Evolutionary conservation across 2,113 vertebrate species (phyloP), one percentile per base, ranked within the genome.

Genomic region (cat (Felis catus)): DNA sequence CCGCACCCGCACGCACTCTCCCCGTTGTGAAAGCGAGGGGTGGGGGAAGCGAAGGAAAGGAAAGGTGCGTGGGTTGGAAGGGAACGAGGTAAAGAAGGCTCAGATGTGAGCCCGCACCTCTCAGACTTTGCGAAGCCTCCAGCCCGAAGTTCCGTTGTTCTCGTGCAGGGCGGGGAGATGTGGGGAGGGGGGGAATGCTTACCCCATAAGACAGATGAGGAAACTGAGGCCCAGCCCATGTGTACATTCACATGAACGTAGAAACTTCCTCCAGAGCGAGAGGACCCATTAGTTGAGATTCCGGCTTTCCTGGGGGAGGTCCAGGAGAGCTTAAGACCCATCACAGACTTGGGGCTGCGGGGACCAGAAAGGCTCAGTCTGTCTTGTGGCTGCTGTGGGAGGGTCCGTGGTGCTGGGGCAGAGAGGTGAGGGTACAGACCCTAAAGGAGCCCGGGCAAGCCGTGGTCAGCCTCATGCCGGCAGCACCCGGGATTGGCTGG

Each of bases 31-130:
- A 66, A 85, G 48, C 11, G 29, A 66, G 41, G 68, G 45, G 27
- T 10, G 15, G 51, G 68, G 33, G 33, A 74, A 51, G 23, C 5
- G 13, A 65, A 51, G 23, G n/a, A 25, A 55, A 53, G 13, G 21
- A 53, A 36, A 29, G 9, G 6, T 4, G 4, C 3, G n/a, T 21
- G 16, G 6, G 74, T 0, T 11, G 73, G 25, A 9, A 53, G 5
- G 14, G 55, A 83, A 39, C 1, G 31, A 45, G 27, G 2, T 14
- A 3, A n/a, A 65, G 55, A 51, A 31, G 33, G 3, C 19, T 33
- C 33, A 31, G 33, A 5, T 5, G 70, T 23, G 15, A 39, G 55
- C 41, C 19, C 39, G 25, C 11, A 3, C 55, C 36, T 63, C 80
- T 78, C 3, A 53, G 65, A 53, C 25, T 39, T 65, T 25, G 51